phyloP scores from a whole-genome alignment of 2,888 invertebrate genomes.

The Junonia oenone region DNA sequence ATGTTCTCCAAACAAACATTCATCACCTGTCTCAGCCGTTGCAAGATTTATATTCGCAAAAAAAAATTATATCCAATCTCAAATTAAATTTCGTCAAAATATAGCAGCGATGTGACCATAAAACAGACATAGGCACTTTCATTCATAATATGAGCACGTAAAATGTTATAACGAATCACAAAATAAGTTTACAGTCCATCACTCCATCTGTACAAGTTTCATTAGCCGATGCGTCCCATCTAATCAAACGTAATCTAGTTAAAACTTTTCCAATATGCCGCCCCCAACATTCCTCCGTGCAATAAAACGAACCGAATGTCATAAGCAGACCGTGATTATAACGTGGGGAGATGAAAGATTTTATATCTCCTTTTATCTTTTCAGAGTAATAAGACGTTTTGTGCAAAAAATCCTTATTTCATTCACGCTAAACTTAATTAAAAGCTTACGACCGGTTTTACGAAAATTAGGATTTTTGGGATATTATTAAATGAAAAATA shows the following conservation, averaged over 20 bases:
- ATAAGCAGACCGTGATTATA: constrained; percentile 27
- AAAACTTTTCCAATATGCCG: constrained; percentile 76
- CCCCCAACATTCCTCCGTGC: constrained; percentile 53
- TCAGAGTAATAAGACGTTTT: constrained; percentile 9
- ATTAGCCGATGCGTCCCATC: constrained; percentile 33
- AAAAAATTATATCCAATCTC: constrained; percentile 32
- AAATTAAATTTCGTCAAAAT: constrained; percentile 54
- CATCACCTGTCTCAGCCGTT: too few relatives aligned
- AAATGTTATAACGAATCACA: constrained; percentile 35
- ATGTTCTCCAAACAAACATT: too few relatives aligned
- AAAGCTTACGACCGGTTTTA: too few relatives aligned
- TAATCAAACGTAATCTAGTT: constrained; percentile 70
- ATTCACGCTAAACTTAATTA: neutral
- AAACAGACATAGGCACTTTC: too few relatives aligned
- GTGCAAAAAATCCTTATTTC: neutral
- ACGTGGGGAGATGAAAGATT: constrained; percentile 14
- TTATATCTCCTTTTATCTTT: constrained; percentile 11
- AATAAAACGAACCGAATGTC: constrained; percentile 34
- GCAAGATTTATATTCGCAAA: too few relatives aligned
- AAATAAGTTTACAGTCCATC: constrained; percentile 55
- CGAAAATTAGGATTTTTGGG: too few relatives aligned
- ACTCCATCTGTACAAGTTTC: constrained; percentile 36
- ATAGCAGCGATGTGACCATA: too few relatives aligned
- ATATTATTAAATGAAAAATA: neutral
- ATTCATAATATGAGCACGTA: too few relatives aligned